Percentiles rank a stretch among this genome's conserved stretches.
phyloP scores from a whole-genome alignment of 2,888 invertebrate genomes.

The Metacarcinus magister region DNA sequence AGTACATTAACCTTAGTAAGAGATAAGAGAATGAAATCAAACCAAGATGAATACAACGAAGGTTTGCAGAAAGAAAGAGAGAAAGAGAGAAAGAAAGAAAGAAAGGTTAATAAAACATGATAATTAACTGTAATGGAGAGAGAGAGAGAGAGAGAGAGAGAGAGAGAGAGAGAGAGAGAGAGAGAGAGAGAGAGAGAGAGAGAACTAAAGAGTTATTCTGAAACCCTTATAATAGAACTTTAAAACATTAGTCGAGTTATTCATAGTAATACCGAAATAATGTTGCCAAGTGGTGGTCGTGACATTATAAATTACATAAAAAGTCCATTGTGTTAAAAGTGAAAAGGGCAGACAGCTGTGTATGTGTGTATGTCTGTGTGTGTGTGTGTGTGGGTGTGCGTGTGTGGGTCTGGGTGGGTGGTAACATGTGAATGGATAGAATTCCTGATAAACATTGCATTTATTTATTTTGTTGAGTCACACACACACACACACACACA shows the following conservation, averaged over 20 bases:
- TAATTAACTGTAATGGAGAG: background rate
- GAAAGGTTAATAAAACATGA: background rate
- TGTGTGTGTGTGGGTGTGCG: slow-evolving; percentile 57
- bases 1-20: too few relatives aligned
- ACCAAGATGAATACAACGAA: too few relatives aligned
- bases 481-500: too few relatives aligned
- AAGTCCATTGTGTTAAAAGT: background rate
- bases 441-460: background rate
- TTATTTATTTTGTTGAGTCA: slow-evolving; percentile 42
- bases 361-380: slow-evolving; percentile 29
- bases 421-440: background rate
- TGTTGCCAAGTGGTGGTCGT: background rate
- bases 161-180: slow-evolving; percentile 6
- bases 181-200: slow-evolving; percentile 36
- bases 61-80: background rate
- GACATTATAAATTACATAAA: slow-evolving; percentile 3
- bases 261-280: background rate
- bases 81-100: too few relatives aligned
- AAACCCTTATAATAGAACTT: background rate
- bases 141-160: slow-evolving; percentile 37
- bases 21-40: too few relatives aligned
- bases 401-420: background rate
- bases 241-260: background rate
- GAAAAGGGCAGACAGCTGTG: slow-evolving; percentile 13
- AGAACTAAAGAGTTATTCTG: background rate